Evolutionary conservation across 2,113 vertebrate genomes (phyloP).

Genomic region (Phrynosoma blainvillii): DNA sequence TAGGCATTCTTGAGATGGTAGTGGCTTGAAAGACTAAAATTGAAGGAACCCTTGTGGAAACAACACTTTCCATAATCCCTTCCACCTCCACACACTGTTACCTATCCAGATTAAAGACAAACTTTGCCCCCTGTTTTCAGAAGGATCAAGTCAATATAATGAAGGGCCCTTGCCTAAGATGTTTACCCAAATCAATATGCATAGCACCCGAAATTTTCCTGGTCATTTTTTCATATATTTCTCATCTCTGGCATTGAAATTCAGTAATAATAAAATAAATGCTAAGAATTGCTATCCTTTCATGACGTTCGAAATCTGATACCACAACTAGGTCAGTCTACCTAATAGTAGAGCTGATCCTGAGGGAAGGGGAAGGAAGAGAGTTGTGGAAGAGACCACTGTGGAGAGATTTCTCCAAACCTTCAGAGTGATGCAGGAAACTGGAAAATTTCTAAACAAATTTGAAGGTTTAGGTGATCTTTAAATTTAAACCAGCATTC

Average conservation of each 20-base stretch:
- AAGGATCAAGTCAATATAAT: background rate
- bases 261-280: background rate
- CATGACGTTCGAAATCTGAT: background rate
- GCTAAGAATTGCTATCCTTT: background rate
- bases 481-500: background rate
- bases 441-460: background rate
- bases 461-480: no score
- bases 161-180: background rate
- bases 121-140: background rate
- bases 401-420: background rate
- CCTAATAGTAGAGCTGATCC: background rate
- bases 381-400: background rate
- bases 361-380: background rate
- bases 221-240: background rate
- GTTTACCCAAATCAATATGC: background rate
- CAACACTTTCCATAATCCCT: background rate
- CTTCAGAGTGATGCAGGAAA: background rate
- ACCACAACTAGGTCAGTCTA: background rate
- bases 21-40: background rate
- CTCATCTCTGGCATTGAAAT: background rate
- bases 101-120: background rate
- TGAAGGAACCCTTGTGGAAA: background rate
- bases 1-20: background rate
- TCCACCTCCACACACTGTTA: background rate
- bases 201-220: background rate